phyloP scores from a whole-genome alignment of 2,797 vertebrate genomes.

The Eleutherodactylus coqui region DNA sequence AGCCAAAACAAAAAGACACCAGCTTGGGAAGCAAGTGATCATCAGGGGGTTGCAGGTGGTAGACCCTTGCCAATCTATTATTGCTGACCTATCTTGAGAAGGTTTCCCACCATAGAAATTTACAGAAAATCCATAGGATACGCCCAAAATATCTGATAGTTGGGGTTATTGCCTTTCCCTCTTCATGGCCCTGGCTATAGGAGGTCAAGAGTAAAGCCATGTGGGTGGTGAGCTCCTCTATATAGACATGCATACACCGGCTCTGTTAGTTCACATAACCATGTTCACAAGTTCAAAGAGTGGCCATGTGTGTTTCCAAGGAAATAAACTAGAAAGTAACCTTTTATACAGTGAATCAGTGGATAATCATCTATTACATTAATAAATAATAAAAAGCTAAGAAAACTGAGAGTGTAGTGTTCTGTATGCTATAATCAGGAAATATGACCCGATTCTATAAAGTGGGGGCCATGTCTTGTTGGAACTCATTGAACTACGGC shows the following conservation, averaged over 20 bases:
- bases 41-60: too few relatives aligned
- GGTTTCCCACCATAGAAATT: too few relatives aligned
- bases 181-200: too few relatives aligned
- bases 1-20: too few relatives aligned
- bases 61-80: too few relatives aligned
- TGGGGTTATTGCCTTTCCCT: too few relatives aligned
- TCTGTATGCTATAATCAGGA: not conserved
- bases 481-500: too few relatives aligned
- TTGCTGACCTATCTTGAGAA: too few relatives aligned
- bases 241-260: not conserved
- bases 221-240: not conserved
- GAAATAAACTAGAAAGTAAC: not conserved
- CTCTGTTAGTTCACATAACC: constrained; percentile 1
- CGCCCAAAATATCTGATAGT: too few relatives aligned
- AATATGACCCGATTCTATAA: not conserved
- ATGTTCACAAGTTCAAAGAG: constrained; percentile 10
- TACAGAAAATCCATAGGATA: too few relatives aligned
- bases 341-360: not conserved
- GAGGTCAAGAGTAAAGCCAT: not conserved
- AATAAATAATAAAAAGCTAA: not conserved
- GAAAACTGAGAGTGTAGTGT: not conserved
- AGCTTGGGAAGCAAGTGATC: too few relatives aligned
- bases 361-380: not conserved
- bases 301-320: not conserved
- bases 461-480: too few relatives aligned